Conservation (phyloP, 2,797 vertebrate genomes). For the Lacerta bilineata region DNA sequence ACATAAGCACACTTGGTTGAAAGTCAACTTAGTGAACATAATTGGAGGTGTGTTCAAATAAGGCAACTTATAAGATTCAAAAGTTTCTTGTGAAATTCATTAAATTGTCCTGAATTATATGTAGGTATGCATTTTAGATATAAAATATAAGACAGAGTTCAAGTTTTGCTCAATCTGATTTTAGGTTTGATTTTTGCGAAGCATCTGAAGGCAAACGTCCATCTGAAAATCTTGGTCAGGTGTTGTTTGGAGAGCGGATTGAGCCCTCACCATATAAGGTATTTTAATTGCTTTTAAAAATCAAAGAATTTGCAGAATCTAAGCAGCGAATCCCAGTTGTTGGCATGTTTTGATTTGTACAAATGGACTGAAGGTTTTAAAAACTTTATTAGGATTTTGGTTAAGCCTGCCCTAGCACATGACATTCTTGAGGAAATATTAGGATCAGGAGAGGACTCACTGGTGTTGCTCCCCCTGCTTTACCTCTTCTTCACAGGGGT, state of each 20-base stretch:
- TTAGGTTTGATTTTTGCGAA: conserved; percentile 94
- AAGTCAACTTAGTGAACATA: neutral
- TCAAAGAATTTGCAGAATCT: neutral
- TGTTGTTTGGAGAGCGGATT: conserved; percentile 94
- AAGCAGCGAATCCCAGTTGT: neutral
- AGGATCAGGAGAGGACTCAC: no score
- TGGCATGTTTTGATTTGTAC: neutral
- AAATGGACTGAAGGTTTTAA: neutral
- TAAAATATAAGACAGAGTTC: neutral
- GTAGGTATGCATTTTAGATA: neutral
- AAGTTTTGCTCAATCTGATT: neutral
- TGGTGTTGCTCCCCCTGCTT: neutral
- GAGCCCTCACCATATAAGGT: conserved; percentile 95
- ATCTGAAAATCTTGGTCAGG: conserved; percentile 95
- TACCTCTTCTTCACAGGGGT: no score
- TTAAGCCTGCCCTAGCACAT: neutral
- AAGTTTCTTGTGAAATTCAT: neutral
- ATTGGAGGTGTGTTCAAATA: neutral
- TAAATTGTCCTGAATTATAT: neutral
- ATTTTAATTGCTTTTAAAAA: conserved; percentile 60
- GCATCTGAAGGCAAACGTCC: conserved; percentile 86
- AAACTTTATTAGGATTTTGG: neutral
- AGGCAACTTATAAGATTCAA: neutral
- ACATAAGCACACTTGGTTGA: neutral
- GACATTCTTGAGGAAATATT: neutral